Evolutionary conservation across 2,113 vertebrate genomes (phyloP).

Genomic region (Trichechus manatus): DNA sequence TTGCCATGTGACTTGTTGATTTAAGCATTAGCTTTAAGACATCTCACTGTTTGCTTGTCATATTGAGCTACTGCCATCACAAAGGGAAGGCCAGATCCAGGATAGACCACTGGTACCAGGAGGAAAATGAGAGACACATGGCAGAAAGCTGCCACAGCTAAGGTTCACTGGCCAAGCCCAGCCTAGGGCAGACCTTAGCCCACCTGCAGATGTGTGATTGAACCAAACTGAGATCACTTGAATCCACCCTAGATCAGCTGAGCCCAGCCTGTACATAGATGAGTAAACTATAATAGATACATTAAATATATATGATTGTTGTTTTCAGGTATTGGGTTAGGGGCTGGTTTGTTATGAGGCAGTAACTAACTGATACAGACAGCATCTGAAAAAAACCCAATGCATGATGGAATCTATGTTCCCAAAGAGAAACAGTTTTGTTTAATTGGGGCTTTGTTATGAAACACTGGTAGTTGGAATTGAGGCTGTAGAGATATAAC

Average conservation of each 20-base stretch:
- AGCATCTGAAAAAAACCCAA: background rate
- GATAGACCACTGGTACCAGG: background rate
- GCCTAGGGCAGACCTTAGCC: background rate
- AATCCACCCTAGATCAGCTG: background rate
- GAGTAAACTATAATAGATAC: background rate
- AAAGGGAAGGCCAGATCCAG: background rate
- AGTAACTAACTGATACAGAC: background rate
- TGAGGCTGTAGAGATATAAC: background rate
- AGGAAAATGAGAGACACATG: background rate
- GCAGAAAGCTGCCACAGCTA: background rate
- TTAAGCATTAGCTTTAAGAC: background rate
- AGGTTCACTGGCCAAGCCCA: background rate
- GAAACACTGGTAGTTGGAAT: background rate
- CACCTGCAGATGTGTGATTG: no score
- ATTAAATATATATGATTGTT: background rate
- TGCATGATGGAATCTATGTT: background rate
- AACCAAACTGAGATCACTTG: background rate
- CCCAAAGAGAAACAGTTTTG: background rate
- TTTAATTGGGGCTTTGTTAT: background rate
- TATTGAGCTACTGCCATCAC: background rate
- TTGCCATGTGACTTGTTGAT: background rate
- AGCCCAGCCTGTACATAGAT: background rate
- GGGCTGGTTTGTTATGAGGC: background rate
- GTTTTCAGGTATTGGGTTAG: background rate
- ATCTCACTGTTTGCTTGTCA: background rate